A percentile compares a stretch with the other conserved stretches of the same genome.
Evolutionary conservation across 1,140 invertebrate genomes (phyloP).

Genomic region (Cydia splendana): DNA sequence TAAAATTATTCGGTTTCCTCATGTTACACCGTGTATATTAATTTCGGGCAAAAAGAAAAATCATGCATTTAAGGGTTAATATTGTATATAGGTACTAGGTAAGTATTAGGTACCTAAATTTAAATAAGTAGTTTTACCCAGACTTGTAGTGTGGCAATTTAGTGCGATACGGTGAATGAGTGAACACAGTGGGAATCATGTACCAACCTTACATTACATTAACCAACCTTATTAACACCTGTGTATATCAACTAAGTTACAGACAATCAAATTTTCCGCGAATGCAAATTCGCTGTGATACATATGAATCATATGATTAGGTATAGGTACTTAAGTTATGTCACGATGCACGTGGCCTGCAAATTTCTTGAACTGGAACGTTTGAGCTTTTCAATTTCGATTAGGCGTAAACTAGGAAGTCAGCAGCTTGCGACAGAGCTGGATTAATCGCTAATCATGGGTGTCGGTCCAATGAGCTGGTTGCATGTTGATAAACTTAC

Average conservation of each 20-base stretch:
- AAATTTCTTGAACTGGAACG: constrained; percentile 23
- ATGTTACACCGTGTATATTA: too few relatives aligned
- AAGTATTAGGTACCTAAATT: neutral
- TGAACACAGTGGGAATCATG: too few relatives aligned
- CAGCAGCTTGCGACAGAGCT: constrained; percentile 9
- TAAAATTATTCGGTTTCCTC: too few relatives aligned
- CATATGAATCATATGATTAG: neutral
- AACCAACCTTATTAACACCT: too few relatives aligned
- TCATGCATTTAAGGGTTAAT: too few relatives aligned
- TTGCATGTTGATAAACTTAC: constrained; percentile 20
- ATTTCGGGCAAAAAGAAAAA: too few relatives aligned
- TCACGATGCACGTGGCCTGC: constrained; percentile 12
- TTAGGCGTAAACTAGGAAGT: constrained; percentile 24
- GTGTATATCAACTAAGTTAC: neutral
- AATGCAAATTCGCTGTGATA: neutral
- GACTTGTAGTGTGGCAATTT: neutral
- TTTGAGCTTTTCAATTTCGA: constrained; percentile 27
- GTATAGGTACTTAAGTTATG: neutral
- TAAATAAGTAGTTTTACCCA: neutral
- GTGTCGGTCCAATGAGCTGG: constrained; percentile 1
- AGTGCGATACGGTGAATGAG: too few relatives aligned
- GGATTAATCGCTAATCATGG: constrained; percentile 11
- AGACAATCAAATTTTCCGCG: neutral
- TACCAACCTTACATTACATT: too few relatives aligned
- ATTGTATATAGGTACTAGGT: too few relatives aligned